Evolutionary conservation across 2,888 invertebrate genomes (phyloP).

Genomic region (Lithosia quadra): DNA sequence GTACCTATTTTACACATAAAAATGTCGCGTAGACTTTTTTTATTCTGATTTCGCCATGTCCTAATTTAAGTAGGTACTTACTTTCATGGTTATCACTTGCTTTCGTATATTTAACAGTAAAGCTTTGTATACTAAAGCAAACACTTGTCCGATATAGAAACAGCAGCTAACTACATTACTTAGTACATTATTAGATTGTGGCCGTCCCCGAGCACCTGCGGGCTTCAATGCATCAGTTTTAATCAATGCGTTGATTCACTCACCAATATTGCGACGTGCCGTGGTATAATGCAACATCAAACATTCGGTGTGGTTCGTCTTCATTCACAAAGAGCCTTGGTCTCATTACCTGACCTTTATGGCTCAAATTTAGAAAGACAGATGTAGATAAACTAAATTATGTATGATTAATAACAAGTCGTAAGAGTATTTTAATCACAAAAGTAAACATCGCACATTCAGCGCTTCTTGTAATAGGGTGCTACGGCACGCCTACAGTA

Average conservation of each 20-base stretch:
- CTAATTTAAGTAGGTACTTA: too few species aligned
- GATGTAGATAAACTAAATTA: not conserved
- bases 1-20: too few species aligned
- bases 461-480: too few species aligned
- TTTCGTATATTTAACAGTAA: not conserved
- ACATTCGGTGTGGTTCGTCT: not conserved
- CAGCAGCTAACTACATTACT: constrained; percentile 37
- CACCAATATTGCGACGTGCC: constrained; percentile 20
- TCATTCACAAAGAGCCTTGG: not conserved
- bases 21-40: too few species aligned
- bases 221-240: constrained; percentile 42
- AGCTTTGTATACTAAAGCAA: constrained; percentile 9
- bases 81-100: too few species aligned
- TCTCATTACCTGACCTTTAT: not conserved
- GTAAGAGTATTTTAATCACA: too few species aligned
- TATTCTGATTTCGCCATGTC: too few species aligned
- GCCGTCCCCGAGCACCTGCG: constrained; percentile 34
- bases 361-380: not conserved
- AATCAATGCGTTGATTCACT: constrained; percentile 55
- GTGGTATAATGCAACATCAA: not conserved
- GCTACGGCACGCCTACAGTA: too few species aligned
- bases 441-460: too few species aligned
- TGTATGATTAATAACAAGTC: not conserved
- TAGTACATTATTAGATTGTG: constrained; percentile 48
- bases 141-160: constrained; percentile 27